phyloP scores from a whole-genome alignment of 2,888 invertebrate genomes.

The Zele albiditarsus region DNA sequence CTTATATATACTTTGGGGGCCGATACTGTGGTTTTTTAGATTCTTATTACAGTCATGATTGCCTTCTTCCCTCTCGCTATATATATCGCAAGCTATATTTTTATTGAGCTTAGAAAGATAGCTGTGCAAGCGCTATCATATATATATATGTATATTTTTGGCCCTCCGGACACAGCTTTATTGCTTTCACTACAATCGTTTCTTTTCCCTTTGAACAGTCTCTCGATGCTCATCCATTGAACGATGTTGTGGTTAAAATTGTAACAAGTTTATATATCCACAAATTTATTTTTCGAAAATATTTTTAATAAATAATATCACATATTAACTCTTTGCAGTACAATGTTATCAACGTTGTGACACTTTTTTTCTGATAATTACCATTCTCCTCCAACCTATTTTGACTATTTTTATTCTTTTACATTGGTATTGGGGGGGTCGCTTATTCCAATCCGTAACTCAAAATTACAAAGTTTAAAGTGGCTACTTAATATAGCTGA shows the following conservation, averaged over 20 bases:
- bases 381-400: too few species aligned
- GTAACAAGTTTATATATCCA: neutral
- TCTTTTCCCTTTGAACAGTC: constrained; percentile 47
- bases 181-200: constrained; percentile 52
- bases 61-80: neutral
- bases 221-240: constrained; percentile 41
- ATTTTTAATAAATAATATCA: too few species aligned
- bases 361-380: too few species aligned
- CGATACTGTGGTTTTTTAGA: neutral
- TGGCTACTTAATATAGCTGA: too few species aligned
- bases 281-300: neutral
- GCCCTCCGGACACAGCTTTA: constrained; percentile 49
- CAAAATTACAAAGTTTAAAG: too few species aligned
- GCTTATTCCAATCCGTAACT: too few species aligned
- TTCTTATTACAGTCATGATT: constrained; percentile 23
- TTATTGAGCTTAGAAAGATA: constrained; percentile 30
- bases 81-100: constrained; percentile 43
- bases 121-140: neutral
- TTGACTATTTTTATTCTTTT: too few species aligned
- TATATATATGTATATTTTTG: constrained; percentile 32
- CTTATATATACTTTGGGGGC: constrained; percentile 3
- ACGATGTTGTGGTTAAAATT: constrained; percentile 22
- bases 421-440: too few species aligned
- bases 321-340: too few species aligned
- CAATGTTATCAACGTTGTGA: too few species aligned